Evolutionary conservation across 2,888 invertebrate species (phyloP).

Genomic region (Eudemis profundana): DNA sequence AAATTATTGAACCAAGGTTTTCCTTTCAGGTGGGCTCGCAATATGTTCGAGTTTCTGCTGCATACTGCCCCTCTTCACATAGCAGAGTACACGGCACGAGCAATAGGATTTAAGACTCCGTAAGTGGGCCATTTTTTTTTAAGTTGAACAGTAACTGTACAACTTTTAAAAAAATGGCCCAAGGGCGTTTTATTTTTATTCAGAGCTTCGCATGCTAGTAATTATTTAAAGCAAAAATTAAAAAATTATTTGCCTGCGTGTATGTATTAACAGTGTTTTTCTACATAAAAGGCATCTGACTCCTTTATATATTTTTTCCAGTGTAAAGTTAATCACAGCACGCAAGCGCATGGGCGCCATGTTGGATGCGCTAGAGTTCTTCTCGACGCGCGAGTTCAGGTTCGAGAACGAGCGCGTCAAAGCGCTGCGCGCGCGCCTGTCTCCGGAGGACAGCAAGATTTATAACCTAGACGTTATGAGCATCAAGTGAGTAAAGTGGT

Average conservation of each 20-base stretch:
- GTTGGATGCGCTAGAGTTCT: slow-evolving; percentile 87
- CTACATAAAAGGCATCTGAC: too few relatives aligned
- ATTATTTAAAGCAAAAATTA: too few relatives aligned
- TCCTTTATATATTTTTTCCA: slow-evolving; percentile 53
- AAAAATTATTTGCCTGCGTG: too few relatives aligned
- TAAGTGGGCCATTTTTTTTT: slow-evolving; percentile 82
- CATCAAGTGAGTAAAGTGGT: slow-evolving; percentile 72
- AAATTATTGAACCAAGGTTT: too few relatives aligned
- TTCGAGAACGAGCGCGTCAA: slow-evolving; percentile 85
- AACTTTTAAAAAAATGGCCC: too few relatives aligned
- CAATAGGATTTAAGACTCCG: slow-evolving; percentile 91
- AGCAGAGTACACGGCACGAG: slow-evolving; percentile 88
- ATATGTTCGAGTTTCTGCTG: slow-evolving; percentile 81
- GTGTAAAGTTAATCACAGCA: slow-evolving; percentile 87
- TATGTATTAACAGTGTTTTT: too few relatives aligned
- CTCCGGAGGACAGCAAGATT: slow-evolving; percentile 71
- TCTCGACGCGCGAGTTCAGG: slow-evolving; percentile 88
- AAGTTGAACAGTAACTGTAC: too few relatives aligned
- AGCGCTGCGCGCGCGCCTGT: slow-evolving; percentile 71
- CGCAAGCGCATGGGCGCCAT: slow-evolving; percentile 86
- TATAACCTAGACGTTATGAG: slow-evolving; percentile 71
- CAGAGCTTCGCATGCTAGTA: too few relatives aligned
- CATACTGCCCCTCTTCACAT: slow-evolving; percentile 91
- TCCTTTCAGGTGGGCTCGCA: slow-evolving; percentile 62
- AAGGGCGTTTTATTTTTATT: too few relatives aligned